Evolutionary conservation across 2,113 vertebrate genomes (phyloP).

Genomic region (Corythaixoides concolor): DNA sequence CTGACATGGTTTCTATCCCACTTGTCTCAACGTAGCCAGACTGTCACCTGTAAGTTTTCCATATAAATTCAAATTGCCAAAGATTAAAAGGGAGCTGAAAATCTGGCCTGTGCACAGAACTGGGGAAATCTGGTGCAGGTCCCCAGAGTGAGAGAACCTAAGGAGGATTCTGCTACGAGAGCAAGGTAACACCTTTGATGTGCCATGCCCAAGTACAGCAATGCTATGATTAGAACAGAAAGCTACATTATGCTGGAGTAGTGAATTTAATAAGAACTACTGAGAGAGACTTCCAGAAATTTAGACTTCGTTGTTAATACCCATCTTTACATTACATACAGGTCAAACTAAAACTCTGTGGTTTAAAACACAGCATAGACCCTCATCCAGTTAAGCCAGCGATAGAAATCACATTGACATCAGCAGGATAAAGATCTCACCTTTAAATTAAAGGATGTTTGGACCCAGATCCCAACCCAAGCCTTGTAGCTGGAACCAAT

Average conservation of each 20-base stretch:
- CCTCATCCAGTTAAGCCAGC: not conserved
- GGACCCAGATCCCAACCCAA: not conserved
- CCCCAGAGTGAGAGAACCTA: conserved; percentile 65
- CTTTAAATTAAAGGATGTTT: not conserved
- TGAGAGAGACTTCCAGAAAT: conserved; percentile 50
- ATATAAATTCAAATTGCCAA: conserved; percentile 78
- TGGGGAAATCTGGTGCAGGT: conserved; percentile 52
- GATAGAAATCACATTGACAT: not conserved
- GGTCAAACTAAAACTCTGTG: not conserved
- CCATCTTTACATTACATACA: not conserved
- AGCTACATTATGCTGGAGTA: not conserved
- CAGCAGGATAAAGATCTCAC: not conserved
- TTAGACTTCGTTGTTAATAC: conserved; percentile 13
- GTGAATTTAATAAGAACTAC: conserved; percentile 49
- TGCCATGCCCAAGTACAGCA: conserved; percentile 36
- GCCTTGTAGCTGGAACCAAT: not conserved
- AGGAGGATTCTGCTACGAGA: conserved; percentile 44
- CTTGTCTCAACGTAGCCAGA: conserved; percentile 65
- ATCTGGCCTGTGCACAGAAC: conserved; percentile 56
- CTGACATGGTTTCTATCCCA: conserved; percentile 74
- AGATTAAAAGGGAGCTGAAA: conserved; percentile 80
- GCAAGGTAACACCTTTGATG: conserved; percentile 72
- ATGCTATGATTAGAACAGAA: conserved; percentile 59
- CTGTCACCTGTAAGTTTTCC: conserved; percentile 76
- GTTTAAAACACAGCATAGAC: not conserved